These are phyloP conservation scores for Petrocephalus zakoni DNA, from an alignment of 2,113 vertebrate species.

Conservation along the genomic window DNA sequence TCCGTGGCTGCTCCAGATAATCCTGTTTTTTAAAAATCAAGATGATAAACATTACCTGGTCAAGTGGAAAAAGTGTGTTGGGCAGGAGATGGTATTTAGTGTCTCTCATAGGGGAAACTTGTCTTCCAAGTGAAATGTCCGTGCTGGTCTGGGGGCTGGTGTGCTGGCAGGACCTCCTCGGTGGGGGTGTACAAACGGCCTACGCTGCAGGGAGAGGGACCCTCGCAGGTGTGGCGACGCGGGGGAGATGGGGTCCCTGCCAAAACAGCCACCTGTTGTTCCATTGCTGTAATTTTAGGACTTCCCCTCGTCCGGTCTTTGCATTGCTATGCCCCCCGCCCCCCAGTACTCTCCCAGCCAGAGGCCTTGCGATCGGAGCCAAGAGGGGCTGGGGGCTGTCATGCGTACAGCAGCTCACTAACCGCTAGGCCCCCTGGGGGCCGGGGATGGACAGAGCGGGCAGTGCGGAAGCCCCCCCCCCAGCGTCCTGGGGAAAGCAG, in stretches of 20 bases:
- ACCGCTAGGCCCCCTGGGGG: not conserved
- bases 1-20: not conserved
- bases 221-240: not conserved
- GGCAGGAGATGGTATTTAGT: not conserved
- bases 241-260: not conserved
- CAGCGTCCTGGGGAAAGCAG: not conserved
- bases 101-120: conserved; percentile 3
- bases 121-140: conserved; percentile 35
- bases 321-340: conserved; percentile 15
- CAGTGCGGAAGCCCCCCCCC: not conserved
- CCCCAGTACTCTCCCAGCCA: conserved; percentile 15
- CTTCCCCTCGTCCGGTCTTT: conserved; percentile 35
- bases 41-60: conserved; percentile 11
- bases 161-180: conserved; percentile 7
- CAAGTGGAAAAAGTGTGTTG: not conserved
- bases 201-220: conserved; percentile 5
- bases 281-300: conserved; percentile 29
- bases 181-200: conserved; percentile 17
- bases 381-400: not conserved
- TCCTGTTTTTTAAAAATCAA: not conserved
- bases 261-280: conserved; percentile 37
- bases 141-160: not conserved
- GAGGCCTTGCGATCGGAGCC: conserved; percentile 18
- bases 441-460: not conserved
- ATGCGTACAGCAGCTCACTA: not conserved